Conservation (phyloP, 2,888 invertebrate genomes). For the Eupithecia dodoneata region DNA sequence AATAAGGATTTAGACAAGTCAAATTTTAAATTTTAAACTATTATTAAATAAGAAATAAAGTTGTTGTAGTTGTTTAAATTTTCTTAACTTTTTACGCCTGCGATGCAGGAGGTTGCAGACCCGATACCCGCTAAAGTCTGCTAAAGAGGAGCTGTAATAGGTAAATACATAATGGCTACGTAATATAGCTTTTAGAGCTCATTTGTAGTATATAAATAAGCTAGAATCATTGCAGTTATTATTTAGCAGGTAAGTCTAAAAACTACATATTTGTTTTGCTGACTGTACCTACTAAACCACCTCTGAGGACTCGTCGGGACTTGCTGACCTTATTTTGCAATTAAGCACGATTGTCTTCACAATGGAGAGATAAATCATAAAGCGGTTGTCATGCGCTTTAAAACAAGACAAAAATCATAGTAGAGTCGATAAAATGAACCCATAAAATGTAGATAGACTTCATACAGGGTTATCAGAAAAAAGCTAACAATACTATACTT, state of each 20-base stretch:
- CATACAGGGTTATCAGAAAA: not conserved
- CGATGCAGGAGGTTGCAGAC: no score
- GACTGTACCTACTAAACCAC: not conserved
- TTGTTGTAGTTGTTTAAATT: no score
- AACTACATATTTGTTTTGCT: not conserved
- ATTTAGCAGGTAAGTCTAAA: not conserved
- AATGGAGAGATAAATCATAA: constrained; percentile 71
- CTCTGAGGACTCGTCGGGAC: constrained; percentile 26
- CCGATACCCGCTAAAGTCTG: no score
- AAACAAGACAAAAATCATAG: not conserved
- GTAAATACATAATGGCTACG: no score
- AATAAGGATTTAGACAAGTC: no score
- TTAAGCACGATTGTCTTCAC: constrained; percentile 63
- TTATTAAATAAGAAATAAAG: no score
- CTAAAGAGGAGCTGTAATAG: no score
- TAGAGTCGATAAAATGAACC: not conserved
- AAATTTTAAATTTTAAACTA: no score
- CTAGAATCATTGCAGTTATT: not conserved
- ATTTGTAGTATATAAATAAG: no score
- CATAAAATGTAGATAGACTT: not conserved
- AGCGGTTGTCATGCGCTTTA: not conserved
- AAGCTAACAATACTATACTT: not conserved
- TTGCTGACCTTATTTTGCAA: constrained; percentile 67
- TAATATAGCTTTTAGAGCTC: no score
- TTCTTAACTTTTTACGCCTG: no score